Evolutionary conservation across 2,113 vertebrate genomes (phyloP), one percentile per base, ranked within the genome.

Genomic region (Forbesichthys agassizii): DNA sequence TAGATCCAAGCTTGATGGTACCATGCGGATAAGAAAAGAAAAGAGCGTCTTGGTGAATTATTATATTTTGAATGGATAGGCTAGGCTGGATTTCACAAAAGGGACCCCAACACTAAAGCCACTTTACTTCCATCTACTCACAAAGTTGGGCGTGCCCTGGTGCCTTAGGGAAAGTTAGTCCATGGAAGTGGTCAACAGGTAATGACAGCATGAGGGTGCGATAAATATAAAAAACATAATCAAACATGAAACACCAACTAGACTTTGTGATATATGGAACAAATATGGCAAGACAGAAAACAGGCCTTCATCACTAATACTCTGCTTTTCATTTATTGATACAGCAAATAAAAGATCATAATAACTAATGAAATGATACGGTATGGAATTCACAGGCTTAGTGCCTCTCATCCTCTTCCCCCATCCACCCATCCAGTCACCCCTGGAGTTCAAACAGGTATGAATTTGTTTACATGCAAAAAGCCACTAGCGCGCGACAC

Each of bases 401-500:
- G 72, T 72, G 81, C 83, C 88, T 87, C 88, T 71, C 71, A 75
- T 75, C 80, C 67, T 75, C 66, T 77, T 66, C 60, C 61, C 66
- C 57, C n/a, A 16, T 69, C 80, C 79, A 56, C 81, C 66, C 55
- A 42, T 46, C 61, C 16, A n/a, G 49, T 62, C 57, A 5, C 42
- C 83, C 79, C 69, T 75, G 66, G 67, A 91, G 78, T 87, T 84
- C 80, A 64, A 88, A 88, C 75, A 80, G 86, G 84, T 88, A 86
- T 85, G 86, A 88, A 84, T 91, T 88, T 86, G 86, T 87, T 86
- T 80, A 92, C 93, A 93, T 93, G 91, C 92, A 92, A 89, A 89
- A 77, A 69, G 72, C 47, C 62, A 42, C 13, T 49, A 70, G 1
- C 74, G 83, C 86, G 76, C 84, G 75, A 68, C 79, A 46, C 91